Evolutionary conservation across 1,140 invertebrate genomes (phyloP).

Genomic region (Papilio aristodemus): DNA sequence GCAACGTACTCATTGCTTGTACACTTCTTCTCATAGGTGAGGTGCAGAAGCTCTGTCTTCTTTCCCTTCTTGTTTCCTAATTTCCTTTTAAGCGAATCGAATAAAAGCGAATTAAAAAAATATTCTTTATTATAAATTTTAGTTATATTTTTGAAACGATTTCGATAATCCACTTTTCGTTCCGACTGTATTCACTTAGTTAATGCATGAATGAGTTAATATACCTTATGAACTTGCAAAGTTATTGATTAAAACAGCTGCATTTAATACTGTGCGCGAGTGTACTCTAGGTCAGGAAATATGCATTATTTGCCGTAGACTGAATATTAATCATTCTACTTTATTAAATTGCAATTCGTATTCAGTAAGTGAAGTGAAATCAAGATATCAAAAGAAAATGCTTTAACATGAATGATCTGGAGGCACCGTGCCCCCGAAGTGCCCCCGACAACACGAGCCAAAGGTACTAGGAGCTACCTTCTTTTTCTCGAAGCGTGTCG

Average conservation of each 20-base stretch:
- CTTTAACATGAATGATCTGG: background rate
- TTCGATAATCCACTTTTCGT: background rate
- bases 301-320: slow-evolving; percentile 11
- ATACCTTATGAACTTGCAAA: background rate
- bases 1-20: too few relatives aligned
- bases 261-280: slow-evolving; percentile 10
- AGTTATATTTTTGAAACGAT: too few relatives aligned
- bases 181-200: background rate
- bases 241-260: slow-evolving; percentile 10
- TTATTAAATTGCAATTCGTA: slow-evolving; percentile 7
- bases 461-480: too few relatives aligned
- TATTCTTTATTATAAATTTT: too few relatives aligned
- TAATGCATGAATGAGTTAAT: background rate
- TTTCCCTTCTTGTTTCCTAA: too few relatives aligned
- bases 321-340: slow-evolving; percentile 14
- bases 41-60: too few relatives aligned
- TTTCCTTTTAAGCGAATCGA: too few relatives aligned
- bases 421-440: too few relatives aligned
- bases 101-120: too few relatives aligned
- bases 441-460: too few relatives aligned
- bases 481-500: too few relatives aligned
- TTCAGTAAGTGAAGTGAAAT: background rate
- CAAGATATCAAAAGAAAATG: background rate
- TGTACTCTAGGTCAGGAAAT: background rate
- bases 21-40: too few relatives aligned